A percentile compares a stretch with the other conserved stretches of the same genome.
These are phyloP conservation scores for Ascidia mentula DNA, from an alignment of 23 tunicate species.

Conservation along the genomic window DNA sequence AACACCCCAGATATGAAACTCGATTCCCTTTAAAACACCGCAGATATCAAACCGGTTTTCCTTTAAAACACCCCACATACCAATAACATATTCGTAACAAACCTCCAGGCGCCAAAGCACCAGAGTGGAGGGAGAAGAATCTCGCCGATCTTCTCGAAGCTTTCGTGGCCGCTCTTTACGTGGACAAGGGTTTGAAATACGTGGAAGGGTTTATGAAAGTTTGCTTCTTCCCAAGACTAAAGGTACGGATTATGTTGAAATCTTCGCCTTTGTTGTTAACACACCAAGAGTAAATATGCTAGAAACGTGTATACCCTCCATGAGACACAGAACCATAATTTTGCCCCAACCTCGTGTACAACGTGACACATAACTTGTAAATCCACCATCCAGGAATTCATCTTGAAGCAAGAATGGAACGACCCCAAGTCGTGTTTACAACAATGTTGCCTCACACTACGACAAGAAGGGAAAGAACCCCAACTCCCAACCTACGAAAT, in stretches of 20 bases:
- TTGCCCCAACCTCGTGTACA: too few relatives aligned
- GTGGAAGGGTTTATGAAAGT: constrained; percentile 94
- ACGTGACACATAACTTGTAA: too few relatives aligned
- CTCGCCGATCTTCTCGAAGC: constrained; percentile 93
- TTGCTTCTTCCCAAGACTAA: constrained; percentile 80
- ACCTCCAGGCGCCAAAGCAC: constrained; percentile 36
- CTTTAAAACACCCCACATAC: neutral
- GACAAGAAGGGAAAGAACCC: constrained; percentile 94
- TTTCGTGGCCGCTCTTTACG: constrained; percentile 83
- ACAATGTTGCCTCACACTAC: constrained; percentile 93
- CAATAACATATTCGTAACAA: neutral
- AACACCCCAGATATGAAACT: too few relatives aligned
- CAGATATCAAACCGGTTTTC: too few relatives aligned
- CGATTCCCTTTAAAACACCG: too few relatives aligned
- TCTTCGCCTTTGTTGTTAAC: too few relatives aligned
- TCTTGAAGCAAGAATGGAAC: constrained; percentile 95
- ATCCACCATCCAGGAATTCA: constrained; percentile 71
- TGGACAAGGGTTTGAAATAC: constrained; percentile 79
- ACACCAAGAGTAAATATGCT: neutral
- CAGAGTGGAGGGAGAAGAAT: constrained; percentile 91
- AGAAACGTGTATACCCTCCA: neutral
- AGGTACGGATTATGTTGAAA: too few relatives aligned
- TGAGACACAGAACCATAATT: too few relatives aligned
- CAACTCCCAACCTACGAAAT: constrained; percentile 81
- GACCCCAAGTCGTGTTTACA: constrained; percentile 98